Evolutionary conservation across 2,888 invertebrate species (phyloP), one percentile per base, ranked within the genome.

Genomic region (Caenorhabditis angaria): DNA sequence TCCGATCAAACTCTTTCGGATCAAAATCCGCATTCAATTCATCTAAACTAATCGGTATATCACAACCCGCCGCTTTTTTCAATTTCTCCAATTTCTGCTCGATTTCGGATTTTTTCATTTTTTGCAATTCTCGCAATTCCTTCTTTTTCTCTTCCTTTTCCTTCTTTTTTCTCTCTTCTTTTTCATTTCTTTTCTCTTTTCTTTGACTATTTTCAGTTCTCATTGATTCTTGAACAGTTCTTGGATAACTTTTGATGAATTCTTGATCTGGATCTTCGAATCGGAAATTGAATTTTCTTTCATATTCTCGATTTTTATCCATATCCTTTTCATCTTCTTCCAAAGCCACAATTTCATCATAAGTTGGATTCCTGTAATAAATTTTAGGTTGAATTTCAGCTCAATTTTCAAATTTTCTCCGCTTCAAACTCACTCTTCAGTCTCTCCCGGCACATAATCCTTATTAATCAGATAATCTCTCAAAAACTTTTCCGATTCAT

Each of bases 181-280:
- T 58, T 29, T 76, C 93, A 2, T 91, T 91, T 50, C 97, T 91
- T 85, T 94, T 93, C 48, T 92, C 89, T 71, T 94, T 81, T 59
- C 82, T 65, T 35, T 72, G 73, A 8, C 61, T 70, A 48, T 82
- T 74, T 14, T 62, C 69, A 63, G 91, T 91, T 51, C 97, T 91
- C 76, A 96, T 89, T 2, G 94, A 93, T 88, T 92, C 92, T 70
- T 92, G 92, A 88, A 97, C 91, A 0, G 93, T 94, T 77, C 97
- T 91, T 0, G 97, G 97, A 90, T 93, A 97, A 12, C 94, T 91
- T 89, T 95, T 94, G 22, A 94, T 91, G 86, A 89, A 95, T 82
- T 95, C 94, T 57, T 92, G 91, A 88, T 97, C 96, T 0, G 95
- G 97, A 88, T 97, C 96, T 88, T 99, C 96, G 88, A 93, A 97